Evolutionary conservation across 2,797 vertebrate species (phyloP).

Genomic region (Dromococcyx pavoninus): DNA sequence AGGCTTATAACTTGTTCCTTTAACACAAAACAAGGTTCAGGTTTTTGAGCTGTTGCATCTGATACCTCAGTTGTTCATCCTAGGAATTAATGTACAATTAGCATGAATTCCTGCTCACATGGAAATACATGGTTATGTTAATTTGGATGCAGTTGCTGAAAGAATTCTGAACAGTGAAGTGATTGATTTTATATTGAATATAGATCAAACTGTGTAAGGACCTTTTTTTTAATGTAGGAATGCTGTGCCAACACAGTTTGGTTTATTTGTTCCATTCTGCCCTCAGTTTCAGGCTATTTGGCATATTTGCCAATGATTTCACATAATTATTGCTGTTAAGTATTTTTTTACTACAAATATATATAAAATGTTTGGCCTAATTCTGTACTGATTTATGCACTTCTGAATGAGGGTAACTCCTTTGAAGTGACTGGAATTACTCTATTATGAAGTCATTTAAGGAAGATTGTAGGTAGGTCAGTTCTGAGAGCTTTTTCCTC

Average conservation of each 20-base stretch:
- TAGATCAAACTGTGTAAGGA: constrained; percentile 27
- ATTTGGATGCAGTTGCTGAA: constrained; percentile 57
- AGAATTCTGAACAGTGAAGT: constrained; percentile 66
- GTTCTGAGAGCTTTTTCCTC: neutral
- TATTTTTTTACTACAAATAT: neutral
- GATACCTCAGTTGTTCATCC: constrained; percentile 77
- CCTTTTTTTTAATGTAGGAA: constrained; percentile 24
- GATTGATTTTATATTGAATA: constrained; percentile 49
- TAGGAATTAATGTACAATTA: constrained; percentile 78
- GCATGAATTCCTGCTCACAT: constrained; percentile 62
- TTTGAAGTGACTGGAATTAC: neutral
- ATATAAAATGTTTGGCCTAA: neutral
- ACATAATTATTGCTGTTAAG: neutral
- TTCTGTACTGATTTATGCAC: neutral
- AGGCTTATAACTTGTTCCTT: constrained; percentile 68
- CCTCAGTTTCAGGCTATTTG: constrained; percentile 13
- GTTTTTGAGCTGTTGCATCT: constrained; percentile 67
- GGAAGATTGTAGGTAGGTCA: neutral
- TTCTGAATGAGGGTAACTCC: neutral
- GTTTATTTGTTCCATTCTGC: constrained; percentile 38
- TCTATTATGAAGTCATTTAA: neutral
- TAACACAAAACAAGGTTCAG: constrained; percentile 68
- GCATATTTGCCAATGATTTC: constrained; percentile 1
- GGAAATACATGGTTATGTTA: constrained; percentile 71
- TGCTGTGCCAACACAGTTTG: constrained; percentile 37